These are phyloP conservation scores for Sarcophaga carnaria DNA, from an alignment of 2,888 invertebrate species.

Conservation along the genomic window DNA sequence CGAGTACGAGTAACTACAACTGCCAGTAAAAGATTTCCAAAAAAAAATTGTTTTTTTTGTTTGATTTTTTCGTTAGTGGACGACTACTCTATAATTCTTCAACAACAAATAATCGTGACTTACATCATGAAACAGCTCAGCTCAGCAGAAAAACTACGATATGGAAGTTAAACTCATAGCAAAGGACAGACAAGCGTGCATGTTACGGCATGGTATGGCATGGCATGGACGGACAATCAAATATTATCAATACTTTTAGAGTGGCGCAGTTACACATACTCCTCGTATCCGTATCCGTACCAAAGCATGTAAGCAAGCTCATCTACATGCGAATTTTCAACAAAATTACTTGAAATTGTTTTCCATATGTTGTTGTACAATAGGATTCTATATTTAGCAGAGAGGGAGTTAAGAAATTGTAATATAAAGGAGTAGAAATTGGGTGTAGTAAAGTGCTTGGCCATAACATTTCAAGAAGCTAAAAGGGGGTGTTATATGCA, in stretches of 20 bases:
- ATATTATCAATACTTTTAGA: slow-evolving; percentile 38
- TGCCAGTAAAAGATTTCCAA: slow-evolving; percentile 10
- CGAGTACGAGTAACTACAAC: not conserved
- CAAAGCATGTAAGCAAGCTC: not conserved
- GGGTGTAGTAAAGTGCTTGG: slow-evolving; percentile 8
- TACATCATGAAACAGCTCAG: slow-evolving; percentile 65
- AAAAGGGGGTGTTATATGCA: slow-evolving; percentile 31
- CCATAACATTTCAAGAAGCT: slow-evolving; percentile 30
- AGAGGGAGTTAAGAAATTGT: no score
- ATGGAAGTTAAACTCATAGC: not conserved
- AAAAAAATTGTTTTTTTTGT: slow-evolving; percentile 34
- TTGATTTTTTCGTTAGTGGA: slow-evolving; percentile 47
- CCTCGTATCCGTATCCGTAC: no score
- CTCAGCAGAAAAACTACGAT: slow-evolving; percentile 16
- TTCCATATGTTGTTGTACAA: no score
- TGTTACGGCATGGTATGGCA: not conserved
- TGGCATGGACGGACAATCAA: not conserved
- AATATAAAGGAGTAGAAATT: not conserved
- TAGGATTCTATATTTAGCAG: no score
- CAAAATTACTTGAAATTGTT: slow-evolving; percentile 37
- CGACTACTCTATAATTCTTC: slow-evolving; percentile 65
- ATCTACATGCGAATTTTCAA: slow-evolving; percentile 31
- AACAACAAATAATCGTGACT: slow-evolving; percentile 71
- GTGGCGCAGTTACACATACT: slow-evolving; percentile 51
- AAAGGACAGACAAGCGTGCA: not conserved